These are phyloP conservation scores for Pteronotus mesoamericanus DNA, from an alignment of 2,797 vertebrate genomes.

Conservation along the genomic window DNA sequence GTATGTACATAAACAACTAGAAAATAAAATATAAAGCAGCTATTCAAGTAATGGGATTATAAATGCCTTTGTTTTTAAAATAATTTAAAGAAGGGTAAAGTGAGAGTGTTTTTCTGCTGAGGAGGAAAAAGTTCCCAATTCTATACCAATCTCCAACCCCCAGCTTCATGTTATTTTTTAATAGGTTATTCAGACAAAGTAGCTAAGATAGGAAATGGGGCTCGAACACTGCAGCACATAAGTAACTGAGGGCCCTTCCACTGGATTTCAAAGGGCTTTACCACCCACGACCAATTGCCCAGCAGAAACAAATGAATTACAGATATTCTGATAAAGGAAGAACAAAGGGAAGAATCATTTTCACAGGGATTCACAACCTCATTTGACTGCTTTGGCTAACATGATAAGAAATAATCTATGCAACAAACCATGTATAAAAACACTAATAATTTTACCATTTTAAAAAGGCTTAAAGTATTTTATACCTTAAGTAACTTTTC, in stretches of 20 bases:
- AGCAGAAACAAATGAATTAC: not conserved
- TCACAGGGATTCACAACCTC: not conserved
- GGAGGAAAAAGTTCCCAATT: not conserved
- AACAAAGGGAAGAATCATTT: not conserved
- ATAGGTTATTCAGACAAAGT: not conserved
- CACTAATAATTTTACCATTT: not conserved
- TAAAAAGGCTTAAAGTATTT: not conserved
- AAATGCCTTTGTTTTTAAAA: not conserved
- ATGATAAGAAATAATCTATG: not conserved
- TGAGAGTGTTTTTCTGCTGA: not conserved
- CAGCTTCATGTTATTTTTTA: not conserved
- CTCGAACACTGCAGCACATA: not conserved
- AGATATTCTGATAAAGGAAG: not conserved
- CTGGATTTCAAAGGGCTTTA: not conserved
- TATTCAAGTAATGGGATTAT: not conserved
- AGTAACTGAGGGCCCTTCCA: not conserved
- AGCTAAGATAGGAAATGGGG: not conserved
- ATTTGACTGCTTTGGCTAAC: not conserved
- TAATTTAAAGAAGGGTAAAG: not conserved
- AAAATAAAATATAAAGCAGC: not conserved
- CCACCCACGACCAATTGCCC: not conserved
- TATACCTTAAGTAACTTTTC: not conserved
- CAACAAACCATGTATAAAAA: not conserved
- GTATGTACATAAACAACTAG: accelerated
- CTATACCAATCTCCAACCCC: not conserved